These are phyloP conservation scores for Esox niger DNA, from an alignment of 2,113 vertebrate genomes.

Conservation along the genomic window DNA sequence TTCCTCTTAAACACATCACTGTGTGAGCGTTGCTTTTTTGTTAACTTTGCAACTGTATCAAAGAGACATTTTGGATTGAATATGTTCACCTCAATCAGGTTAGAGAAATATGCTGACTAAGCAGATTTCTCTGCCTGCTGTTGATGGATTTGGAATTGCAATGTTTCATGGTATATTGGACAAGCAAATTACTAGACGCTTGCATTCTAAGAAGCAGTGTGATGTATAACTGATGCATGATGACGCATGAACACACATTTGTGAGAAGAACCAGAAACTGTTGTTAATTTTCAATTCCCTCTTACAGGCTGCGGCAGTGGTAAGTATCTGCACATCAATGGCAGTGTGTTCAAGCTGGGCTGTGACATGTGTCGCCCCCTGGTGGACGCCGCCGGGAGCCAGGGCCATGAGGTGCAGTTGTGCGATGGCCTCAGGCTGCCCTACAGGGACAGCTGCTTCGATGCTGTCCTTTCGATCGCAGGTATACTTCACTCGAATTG, in stretches of 20 bases:
- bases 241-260: too few species aligned
- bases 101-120: too few species aligned
- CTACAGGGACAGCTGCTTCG: slow-evolving; percentile 67
- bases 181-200: neutral
- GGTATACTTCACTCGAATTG: slow-evolving; percentile 38
- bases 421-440: slow-evolving; percentile 70
- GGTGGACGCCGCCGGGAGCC: slow-evolving; percentile 71
- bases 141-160: too few species aligned
- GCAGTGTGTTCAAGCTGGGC: slow-evolving; percentile 71
- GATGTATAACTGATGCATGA: too few species aligned
- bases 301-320: slow-evolving; percentile 75
- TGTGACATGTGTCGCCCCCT: slow-evolving; percentile 72
- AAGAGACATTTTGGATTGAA: too few species aligned
- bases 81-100: too few species aligned
- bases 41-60: too few species aligned
- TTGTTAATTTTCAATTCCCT: slow-evolving; percentile 3
- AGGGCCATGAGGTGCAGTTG: slow-evolving; percentile 69
- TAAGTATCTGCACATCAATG: slow-evolving; percentile 79
- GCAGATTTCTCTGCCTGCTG: too few species aligned
- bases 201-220: neutral
- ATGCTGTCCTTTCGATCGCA: slow-evolving; percentile 68
- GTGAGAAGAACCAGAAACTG: neutral
- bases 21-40: too few species aligned
- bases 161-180: too few species aligned
- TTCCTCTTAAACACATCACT: too few species aligned